These are phyloP conservation scores for Drosophila macrospina DNA, from an alignment of 2,888 invertebrate species.

Conservation along the genomic window DNA sequence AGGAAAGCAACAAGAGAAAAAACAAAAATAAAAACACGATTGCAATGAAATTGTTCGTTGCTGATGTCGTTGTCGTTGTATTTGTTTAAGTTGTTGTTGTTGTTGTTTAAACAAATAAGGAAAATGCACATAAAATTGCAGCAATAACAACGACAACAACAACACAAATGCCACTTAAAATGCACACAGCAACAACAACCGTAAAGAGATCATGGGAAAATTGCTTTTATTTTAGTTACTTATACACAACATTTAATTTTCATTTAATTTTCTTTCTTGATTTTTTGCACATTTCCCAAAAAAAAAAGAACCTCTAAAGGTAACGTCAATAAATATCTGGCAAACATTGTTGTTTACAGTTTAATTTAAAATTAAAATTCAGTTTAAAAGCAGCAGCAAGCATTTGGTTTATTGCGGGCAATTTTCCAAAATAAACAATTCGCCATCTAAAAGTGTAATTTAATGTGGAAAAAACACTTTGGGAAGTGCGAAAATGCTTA, in stretches of 20 bases:
- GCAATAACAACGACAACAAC: conserved; percentile 50
- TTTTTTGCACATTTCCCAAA: conserved; percentile 30
- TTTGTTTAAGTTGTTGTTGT: conserved; percentile 36
- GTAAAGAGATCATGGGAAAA: conserved; percentile 76
- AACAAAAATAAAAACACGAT: conserved; percentile 45
- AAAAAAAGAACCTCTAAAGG: conserved; percentile 49
- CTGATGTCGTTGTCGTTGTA: conserved; percentile 37
- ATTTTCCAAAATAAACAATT: conserved; percentile 70
- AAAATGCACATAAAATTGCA: conserved; percentile 68
- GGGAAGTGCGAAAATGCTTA: conserved; percentile 25
- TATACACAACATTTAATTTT: conserved; percentile 52
- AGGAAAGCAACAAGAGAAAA: conserved; percentile 34
- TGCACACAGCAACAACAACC: conserved; percentile 33
- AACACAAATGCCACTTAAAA: conserved; percentile 59
- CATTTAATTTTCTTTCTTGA: conserved; percentile 40
- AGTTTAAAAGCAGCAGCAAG: conserved; percentile 50
- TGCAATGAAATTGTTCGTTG: conserved; percentile 47
- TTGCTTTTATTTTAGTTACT: conserved; percentile 53
- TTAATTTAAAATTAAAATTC: conserved; percentile 72
- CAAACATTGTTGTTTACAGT: conserved; percentile 62
- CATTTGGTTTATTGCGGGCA: conserved; percentile 49
- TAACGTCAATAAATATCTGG: conserved; percentile 56
- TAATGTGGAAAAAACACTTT: conserved; percentile 45
- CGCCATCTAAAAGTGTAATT: conserved; percentile 39
- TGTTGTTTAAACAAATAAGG: conserved; percentile 75